Evolutionary conservation across 2,888 invertebrate genomes (phyloP), one percentile per base, ranked within the genome.

Genomic region (Erynnis tages): DNA sequence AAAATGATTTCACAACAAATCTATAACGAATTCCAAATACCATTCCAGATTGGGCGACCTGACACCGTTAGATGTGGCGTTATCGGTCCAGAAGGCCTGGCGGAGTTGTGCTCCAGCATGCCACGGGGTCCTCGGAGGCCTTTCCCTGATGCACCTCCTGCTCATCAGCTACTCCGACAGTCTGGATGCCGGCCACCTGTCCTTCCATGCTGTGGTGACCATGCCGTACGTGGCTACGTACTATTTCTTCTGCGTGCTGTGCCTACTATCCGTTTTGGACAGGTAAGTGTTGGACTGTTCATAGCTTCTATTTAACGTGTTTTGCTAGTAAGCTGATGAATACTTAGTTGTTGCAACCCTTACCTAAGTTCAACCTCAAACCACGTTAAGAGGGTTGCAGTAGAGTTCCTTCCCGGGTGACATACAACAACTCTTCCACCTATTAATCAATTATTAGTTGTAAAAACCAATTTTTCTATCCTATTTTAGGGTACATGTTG

Each of bases 111-210:
- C 91, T 0, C 82, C 85, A 0, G 85, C 92, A 0, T 92, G 91
- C 62, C 92, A 91, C 66, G 92, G 92, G 0, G 76, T 92, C 2
- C 78, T 93, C 0, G 92, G 91, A 0, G 93, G 93, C 0, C 58
- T 92, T 10, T 88, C 91, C 0, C 71, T 93, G 16, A 90, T 92
- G 73, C 92, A 93, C 58, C 83, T 91, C 29, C 78, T 92, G 0
- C 86, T 92, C 6, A 84, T 92, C 61, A 85, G 91, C 59, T 90
- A 90, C 56, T 91, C 91, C 0, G 86, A 90, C 34, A 77, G 81
- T 1, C 47, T 89, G 49, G 90, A 87, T 27, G 86, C 86, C 0
- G 84, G 82, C 0, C 90, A 90, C 21, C 62, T 90, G 13, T 83
- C 89, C 0, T 90, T 90, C 65, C 90, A 90, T 32, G 79, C 89